A percentile compares a stretch with the other conserved stretches of the same genome.
Conservation (phyloP, 2,113 vertebrate genomes). For the Microcebus ravelobensis region DNA sequence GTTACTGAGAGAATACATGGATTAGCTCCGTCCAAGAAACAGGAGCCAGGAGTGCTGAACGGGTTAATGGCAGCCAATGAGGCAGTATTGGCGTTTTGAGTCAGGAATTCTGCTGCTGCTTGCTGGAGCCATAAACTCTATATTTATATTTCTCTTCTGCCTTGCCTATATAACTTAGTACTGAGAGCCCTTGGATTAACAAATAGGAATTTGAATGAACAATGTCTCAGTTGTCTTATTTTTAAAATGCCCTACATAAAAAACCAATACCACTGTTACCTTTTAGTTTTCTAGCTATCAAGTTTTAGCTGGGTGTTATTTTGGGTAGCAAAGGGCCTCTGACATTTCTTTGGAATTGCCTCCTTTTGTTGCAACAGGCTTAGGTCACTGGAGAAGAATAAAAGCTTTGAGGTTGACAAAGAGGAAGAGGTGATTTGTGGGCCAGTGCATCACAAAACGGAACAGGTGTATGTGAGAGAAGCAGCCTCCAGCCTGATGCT, state of each 20-base stretch:
- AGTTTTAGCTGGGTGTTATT: conserved; percentile 46
- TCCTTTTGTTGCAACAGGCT: conserved; percentile 45
- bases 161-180: neutral
- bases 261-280: neutral
- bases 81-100: neutral
- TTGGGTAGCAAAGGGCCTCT: conserved; percentile 26
- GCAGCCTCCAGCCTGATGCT: neutral
- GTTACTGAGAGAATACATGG: rapidly evolving
- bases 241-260: conserved; percentile 30
- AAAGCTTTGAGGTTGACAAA: conserved; percentile 36
- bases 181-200: neutral
- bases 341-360: conserved; percentile 10
- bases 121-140: neutral
- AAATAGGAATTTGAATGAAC: neutral
- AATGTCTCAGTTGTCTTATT: neutral
- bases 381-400: conserved; percentile 60
- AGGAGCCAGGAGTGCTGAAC: neutral
- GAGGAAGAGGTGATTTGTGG: conserved; percentile 40
- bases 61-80: neutral
- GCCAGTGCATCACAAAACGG: neutral
- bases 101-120: neutral
- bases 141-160: neutral
- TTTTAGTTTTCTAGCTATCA: conserved; percentile 18
- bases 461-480: neutral
- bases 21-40: neutral